Evolutionary conservation across 2,113 vertebrate genomes (phyloP).

Genomic region (Tyrannus savana): DNA sequence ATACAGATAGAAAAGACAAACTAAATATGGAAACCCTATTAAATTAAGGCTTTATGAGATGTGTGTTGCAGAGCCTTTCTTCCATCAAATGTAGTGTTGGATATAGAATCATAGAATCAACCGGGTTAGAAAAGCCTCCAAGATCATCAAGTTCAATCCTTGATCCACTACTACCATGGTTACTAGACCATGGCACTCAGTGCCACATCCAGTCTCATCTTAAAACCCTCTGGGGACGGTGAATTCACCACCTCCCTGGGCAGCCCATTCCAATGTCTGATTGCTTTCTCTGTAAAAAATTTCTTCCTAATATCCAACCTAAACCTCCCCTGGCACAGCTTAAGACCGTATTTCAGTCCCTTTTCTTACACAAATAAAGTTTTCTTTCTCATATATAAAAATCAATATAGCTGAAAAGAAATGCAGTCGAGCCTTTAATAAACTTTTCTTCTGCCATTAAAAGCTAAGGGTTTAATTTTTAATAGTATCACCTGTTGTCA

Average conservation of each 20-base stretch:
- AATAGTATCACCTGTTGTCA: not conserved
- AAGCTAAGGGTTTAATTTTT: not conserved
- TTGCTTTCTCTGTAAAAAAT: too few relatives aligned
- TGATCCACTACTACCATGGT: too few relatives aligned
- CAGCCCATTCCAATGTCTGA: too few relatives aligned
- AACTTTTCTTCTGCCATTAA: not conserved
- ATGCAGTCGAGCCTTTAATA: not conserved
- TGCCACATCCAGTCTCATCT: too few relatives aligned
- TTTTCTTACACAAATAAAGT: not conserved
- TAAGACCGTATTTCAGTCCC: not conserved
- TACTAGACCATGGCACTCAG: too few relatives aligned
- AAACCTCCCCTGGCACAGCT: too few relatives aligned
- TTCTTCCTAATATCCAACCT: too few relatives aligned
- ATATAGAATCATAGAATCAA: not conserved
- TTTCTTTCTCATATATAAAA: not conserved
- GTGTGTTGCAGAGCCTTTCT: not conserved
- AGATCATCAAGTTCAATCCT: too few relatives aligned
- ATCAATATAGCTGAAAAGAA: constrained; percentile 16
- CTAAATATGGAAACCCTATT: not conserved
- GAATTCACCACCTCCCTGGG: too few relatives aligned
- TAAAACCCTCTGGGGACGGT: too few relatives aligned
- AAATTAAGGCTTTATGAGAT: constrained; percentile 1
- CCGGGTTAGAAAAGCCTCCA: too few relatives aligned
- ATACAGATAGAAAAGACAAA: not conserved
- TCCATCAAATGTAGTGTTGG: not conserved